Percentiles rank a stretch among this genome's conserved stretches.
Evolutionary conservation across 2,797 vertebrate species (phyloP).

Genomic region (Phrynocephalus forsythii): DNA sequence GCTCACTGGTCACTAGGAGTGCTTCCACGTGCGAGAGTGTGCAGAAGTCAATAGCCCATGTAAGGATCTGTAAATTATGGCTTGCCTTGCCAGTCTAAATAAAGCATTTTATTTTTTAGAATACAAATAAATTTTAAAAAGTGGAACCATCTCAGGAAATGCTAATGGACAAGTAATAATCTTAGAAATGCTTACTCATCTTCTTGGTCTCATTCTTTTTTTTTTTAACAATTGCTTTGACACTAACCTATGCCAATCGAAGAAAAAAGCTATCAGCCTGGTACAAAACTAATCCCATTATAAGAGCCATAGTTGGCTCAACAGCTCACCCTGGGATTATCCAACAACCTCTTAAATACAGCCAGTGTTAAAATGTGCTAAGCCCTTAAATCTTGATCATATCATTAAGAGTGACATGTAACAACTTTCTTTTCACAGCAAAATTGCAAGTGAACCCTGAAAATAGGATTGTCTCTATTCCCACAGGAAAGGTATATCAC

Average conservation of each 20-base stretch:
- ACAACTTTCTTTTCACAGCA: slow-evolving; percentile 37
- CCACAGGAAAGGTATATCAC: slow-evolving; percentile 4
- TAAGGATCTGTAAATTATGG: neutral
- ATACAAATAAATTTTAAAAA: neutral
- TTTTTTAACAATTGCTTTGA: neutral
- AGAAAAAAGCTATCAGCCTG: slow-evolving; percentile 31
- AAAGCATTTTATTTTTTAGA: neutral
- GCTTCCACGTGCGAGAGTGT: neutral
- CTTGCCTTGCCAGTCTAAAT: neutral
- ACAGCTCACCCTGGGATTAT: slow-evolving; percentile 63
- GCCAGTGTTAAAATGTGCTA: slow-evolving; percentile 48
- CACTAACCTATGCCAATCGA: neutral
- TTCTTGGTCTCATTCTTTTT: neutral
- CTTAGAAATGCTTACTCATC: neutral
- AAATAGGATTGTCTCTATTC: slow-evolving; percentile 14
- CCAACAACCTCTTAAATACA: slow-evolving; percentile 29
- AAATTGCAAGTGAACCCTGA: slow-evolving; percentile 25
- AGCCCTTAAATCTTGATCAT: slow-evolving; percentile 58
- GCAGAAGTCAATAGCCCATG: neutral
- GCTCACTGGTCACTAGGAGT: neutral
- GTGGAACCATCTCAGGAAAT: neutral
- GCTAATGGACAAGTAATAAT: neutral
- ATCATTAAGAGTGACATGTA: slow-evolving; percentile 59
- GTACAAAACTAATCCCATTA: slow-evolving; percentile 25
- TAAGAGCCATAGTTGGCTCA: slow-evolving; percentile 55